These are phyloP conservation scores for Schizopygopsis malacanthus DNA, from an alignment of 2,797 vertebrate genomes.

Conservation along the genomic window DNA sequence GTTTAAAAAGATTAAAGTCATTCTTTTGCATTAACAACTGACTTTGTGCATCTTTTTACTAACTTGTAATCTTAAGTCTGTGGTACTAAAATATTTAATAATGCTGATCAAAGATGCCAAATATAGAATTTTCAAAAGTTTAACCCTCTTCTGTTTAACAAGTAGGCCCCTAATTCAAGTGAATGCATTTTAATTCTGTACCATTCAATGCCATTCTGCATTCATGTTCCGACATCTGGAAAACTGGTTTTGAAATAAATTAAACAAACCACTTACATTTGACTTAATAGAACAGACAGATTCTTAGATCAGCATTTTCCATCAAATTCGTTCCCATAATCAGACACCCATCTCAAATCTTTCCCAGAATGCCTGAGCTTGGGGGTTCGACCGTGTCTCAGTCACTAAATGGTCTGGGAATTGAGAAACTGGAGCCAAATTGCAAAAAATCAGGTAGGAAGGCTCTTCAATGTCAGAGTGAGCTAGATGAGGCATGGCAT, in stretches of 20 bases:
- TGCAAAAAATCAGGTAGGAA: conserved; percentile 30
- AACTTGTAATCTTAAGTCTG: too few species aligned
- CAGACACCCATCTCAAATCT: not conserved
- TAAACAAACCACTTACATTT: too few species aligned
- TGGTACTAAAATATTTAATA: not conserved
- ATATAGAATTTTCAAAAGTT: not conserved
- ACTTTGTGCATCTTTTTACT: too few species aligned
- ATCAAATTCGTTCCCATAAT: not conserved
- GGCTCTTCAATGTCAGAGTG: conserved; percentile 27
- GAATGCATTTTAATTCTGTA: not conserved
- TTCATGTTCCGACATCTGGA: not conserved
- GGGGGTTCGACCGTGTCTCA: not conserved
- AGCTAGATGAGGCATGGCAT: conserved; percentile 50
- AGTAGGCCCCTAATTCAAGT: not conserved
- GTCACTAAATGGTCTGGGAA: conserved; percentile 2
- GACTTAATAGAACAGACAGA: not conserved
- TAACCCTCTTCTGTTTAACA: not conserved
- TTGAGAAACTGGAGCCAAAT: conserved; percentile 31
- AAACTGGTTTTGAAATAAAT: not conserved
- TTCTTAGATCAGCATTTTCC: not conserved
- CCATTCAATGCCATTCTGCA: not conserved
- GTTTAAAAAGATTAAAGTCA: too few species aligned
- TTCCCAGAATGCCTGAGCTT: not conserved
- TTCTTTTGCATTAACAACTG: too few species aligned
- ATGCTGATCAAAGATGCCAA: not conserved